A percentile compares a stretch with the other conserved stretches of the same genome.
Evolutionary conservation across 2,113 vertebrate genomes (phyloP).

Genomic region (Pseudopodoces humilis): DNA sequence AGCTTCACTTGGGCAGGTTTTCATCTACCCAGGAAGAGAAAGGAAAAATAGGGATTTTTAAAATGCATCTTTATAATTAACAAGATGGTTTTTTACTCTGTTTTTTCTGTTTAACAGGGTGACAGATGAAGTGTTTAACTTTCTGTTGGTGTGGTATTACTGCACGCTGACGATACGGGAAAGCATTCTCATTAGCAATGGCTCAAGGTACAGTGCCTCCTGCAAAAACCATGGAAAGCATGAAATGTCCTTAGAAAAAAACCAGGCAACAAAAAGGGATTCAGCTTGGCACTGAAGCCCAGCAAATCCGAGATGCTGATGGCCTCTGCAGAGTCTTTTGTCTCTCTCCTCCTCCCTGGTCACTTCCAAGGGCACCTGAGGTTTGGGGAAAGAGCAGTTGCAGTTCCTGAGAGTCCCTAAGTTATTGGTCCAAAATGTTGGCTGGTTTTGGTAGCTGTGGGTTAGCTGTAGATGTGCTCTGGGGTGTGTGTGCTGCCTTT

Average conservation of each 20-base stretch:
- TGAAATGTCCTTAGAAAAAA: neutral
- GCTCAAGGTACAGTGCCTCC: slow-evolving; percentile 83
- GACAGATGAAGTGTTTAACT: slow-evolving; percentile 97
- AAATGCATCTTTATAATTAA: neutral
- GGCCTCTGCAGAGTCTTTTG: neutral
- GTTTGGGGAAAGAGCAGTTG: neutral
- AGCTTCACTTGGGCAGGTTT: neutral
- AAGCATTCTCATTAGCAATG: slow-evolving; percentile 95
- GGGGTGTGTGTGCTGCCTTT: neutral
- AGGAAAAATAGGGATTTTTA: neutral
- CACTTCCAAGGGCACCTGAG: neutral
- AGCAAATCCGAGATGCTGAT: neutral
- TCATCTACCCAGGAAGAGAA: neutral
- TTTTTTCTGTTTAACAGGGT: slow-evolving; percentile 76
- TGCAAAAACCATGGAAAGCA: neutral
- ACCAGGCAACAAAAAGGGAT: neutral
- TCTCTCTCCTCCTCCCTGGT: neutral
- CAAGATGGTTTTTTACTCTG: neutral
- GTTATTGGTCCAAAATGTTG: neutral
- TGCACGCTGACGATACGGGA: slow-evolving; percentile 96
- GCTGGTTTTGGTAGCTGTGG: neutral
- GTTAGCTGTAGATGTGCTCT: neutral
- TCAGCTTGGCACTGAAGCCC: neutral
- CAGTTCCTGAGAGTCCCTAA: neutral
- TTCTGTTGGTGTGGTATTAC: slow-evolving; percentile 97